Base-by-base conservation (phyloP, 1,140 invertebrate genomes). In the Saccostrea cuccullata region DNA sequence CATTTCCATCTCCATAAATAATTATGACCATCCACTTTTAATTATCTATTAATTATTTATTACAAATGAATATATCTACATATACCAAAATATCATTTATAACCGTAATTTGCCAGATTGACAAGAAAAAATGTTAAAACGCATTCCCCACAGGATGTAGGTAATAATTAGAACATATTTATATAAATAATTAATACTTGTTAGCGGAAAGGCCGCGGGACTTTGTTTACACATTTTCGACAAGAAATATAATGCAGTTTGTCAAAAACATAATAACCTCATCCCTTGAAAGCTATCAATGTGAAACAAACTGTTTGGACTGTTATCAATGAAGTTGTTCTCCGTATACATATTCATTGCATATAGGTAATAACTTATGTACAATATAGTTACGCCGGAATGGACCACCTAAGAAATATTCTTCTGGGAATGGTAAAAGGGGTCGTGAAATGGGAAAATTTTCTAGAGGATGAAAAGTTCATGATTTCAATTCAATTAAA, bases 401-500 rank as follows among this genome's bases (percentile, higher is more conserved):
- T 11, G 70, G 70, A 77, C 70, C 70, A 77, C 70, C 70, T 30
- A 77, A 77, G 70, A 36, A 77, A 36, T 15, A 77, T 77, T 36
- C 30, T 15, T 40, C 23, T 30, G 30, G 12, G 70, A 77, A 23
- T 11, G 58, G 23, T 26, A 36, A 77, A 26, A 30, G 70, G 23
- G 23, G 12, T 26, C 13, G 13, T 26, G 30, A 30, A 64, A 20
- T 15, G 23, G 2, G 30, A 30, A 36, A 77, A 36, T 36, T 77
- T 36, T 77, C 13, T 26, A 77, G 26, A 77, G 70, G 70, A 77
- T 77, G 70, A 77, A 77, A 77, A 77, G 70, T 77, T 77, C 70
- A 77, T 30, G 23, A 77, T 30, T 77, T 77, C 70, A 77, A 77
- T 77, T 36, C 70, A 77, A 77, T 77, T 77, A 77, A 77, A 77